Conservation (phyloP, 2,113 vertebrate species). For the Gnathochromis pfefferi region DNA sequence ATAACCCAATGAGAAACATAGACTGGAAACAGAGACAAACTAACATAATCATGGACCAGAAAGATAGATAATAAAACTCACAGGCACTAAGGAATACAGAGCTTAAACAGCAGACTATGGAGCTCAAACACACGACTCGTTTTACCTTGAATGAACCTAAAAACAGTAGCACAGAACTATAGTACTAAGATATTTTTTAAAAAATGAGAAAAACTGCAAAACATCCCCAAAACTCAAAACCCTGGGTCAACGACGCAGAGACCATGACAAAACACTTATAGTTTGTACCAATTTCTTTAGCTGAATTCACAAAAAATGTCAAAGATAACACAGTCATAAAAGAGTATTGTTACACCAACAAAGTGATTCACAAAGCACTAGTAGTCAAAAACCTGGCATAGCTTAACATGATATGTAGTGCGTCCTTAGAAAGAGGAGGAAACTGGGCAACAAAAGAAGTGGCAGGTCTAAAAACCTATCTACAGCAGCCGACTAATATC, state of each 20-base stretch:
- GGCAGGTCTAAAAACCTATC: not conserved
- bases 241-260: not conserved
- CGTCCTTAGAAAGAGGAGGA: rapidly evolving
- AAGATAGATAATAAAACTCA: not conserved
- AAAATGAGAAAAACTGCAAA: not conserved
- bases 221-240: not conserved
- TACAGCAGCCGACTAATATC: not conserved
- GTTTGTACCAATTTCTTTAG: not conserved
- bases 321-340: not conserved
- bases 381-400: not conserved
- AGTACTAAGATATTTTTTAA: not conserved
- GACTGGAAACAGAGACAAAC: not conserved
- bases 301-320: not conserved
- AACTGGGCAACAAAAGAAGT: not conserved
- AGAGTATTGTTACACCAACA: not conserved
- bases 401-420: not conserved
- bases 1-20: not conserved
- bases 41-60: not conserved
- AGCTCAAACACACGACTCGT: not conserved
- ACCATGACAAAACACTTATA: not conserved
- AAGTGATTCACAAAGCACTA: not conserved
- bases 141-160: not conserved
- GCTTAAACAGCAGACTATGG: not conserved
- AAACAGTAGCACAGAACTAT: not conserved
- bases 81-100: not conserved